A percentile compares a stretch with the other conserved stretches of the same genome.
Conservation (phyloP, 2,113 vertebrate genomes). For the Todiramphus saurophagus region DNA sequence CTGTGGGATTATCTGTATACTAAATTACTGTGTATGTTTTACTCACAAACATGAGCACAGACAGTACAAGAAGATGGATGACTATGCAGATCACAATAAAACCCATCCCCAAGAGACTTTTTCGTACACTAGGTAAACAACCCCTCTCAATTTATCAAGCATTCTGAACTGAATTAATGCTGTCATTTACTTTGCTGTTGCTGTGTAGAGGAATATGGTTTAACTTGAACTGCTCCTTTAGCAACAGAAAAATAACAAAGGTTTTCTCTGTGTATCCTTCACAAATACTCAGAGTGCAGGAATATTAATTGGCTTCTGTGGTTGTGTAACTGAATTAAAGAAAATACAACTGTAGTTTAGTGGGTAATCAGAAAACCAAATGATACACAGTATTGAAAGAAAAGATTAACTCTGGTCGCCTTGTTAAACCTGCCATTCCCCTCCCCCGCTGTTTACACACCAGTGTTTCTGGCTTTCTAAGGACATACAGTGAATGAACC, state of each 20-base stretch:
- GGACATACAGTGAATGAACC: conserved; percentile 38
- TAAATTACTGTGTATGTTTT: conserved; percentile 64
- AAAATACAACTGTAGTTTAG: not conserved
- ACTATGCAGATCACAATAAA: conserved; percentile 49
- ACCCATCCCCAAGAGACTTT: conserved; percentile 17
- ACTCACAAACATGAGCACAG: conserved; percentile 34
- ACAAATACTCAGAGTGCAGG: not conserved
- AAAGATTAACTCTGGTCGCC: conserved; percentile 9
- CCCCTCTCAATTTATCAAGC: conserved; percentile 43
- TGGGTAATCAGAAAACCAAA: not conserved
- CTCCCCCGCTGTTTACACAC: conserved; percentile 34
- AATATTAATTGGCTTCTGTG: not conserved
- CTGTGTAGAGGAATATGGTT: conserved; percentile 3
- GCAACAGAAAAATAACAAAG: conserved; percentile 17
- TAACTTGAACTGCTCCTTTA: not conserved
- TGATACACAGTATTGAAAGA: not conserved
- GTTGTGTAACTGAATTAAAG: not conserved
- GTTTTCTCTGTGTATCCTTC: not conserved
- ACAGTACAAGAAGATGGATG: conserved; percentile 49
- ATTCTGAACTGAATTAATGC: conserved; percentile 34
- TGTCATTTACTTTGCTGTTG: conserved; percentile 23
- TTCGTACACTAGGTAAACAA: conserved; percentile 39
- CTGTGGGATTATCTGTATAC: conserved; percentile 61
- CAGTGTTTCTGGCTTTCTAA: conserved; percentile 18
- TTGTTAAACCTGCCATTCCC: not conserved